Percentiles rank a stretch among this genome's conserved stretches.
Conservation (phyloP, 2,888 invertebrate genomes). For the Scaptomyza polygonia region DNA sequence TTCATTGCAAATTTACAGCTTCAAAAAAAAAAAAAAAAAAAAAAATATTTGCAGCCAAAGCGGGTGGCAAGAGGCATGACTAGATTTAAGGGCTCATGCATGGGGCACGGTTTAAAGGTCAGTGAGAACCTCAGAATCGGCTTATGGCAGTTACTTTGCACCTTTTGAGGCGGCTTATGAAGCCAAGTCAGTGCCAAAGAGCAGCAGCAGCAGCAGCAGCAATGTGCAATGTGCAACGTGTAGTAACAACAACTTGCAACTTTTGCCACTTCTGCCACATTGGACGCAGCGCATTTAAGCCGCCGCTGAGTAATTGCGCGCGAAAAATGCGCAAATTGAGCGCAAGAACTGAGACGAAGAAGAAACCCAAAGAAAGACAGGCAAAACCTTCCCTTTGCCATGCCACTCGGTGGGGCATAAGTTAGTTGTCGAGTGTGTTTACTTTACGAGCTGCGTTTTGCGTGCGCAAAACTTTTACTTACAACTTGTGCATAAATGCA, state of each 20-base stretch:
- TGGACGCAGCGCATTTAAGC: constrained; percentile 59
- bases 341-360: constrained; percentile 57
- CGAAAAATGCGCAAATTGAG: constrained; percentile 82
- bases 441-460: constrained; percentile 79
- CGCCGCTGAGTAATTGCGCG: constrained; percentile 81
- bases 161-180: constrained; percentile 72
- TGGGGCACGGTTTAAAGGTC: constrained; percentile 16
- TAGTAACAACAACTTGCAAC: constrained; percentile 31
- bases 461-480: constrained; percentile 79
- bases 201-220: constrained; percentile 17
- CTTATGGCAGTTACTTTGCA: constrained; percentile 76
- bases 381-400: background rate
- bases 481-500: constrained; percentile 77
- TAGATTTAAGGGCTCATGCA: background rate
- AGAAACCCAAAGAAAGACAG: constrained; percentile 11
- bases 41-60: constrained; percentile 33
- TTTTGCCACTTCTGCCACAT: constrained; percentile 18
- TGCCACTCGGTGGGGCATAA: constrained; percentile 34
- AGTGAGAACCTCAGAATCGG: constrained; percentile 47
- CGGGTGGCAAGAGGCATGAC: background rate
- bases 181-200: constrained; percentile 58
- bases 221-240: constrained; percentile 22
- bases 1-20: background rate
- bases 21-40: constrained; percentile 52
- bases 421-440: constrained; percentile 75